Evolutionary conservation across 2,888 invertebrate species (phyloP), one percentile per base, ranked within the genome.

Genomic region (Rhimphoctona megacephalus): DNA sequence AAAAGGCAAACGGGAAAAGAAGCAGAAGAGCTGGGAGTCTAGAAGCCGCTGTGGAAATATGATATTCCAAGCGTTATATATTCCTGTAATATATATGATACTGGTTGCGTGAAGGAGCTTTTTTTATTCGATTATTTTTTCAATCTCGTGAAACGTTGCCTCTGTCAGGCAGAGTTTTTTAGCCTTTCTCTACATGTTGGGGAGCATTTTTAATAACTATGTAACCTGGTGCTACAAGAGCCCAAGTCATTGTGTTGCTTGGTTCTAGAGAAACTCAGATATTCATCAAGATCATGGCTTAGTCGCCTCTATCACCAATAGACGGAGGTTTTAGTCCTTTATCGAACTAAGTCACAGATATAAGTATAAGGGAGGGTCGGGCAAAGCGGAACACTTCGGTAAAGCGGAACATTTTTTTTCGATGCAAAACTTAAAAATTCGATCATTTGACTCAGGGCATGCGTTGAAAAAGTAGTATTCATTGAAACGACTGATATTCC

Each of bases 71-170:
- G 30, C 33, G 33, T 30, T 46, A 14, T 33, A n/a, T 57, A n/a
- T 49, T n/a, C 30, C n/a, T 8, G 5, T n/a, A 14, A 39, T 25
- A 30, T 66, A 17, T 76, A 54, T 67, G 4, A 33, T 66, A 49
- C 30, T 54, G 46, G 46, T 52, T 73, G 22, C 64, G 25, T 30
- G 54, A n/a, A 14, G 22, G 33, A 46, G 66, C 43, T 67, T 49
- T 52, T 46, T 79, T 73, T 36, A 81, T 85, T 81, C 70, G 39
- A 86, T 83, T 86, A 82, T 79, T 77, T 77, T 80, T 83, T 83
- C 67, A 81, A 72, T 83, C 79, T 83, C 36, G 19, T 25, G 25
- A 46, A 67, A 80, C 52, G 67, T 33, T 19, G 33, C n/a, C 43
- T 46, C 61, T 64, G 30, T 19, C 19, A 43, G 11, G 22, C 8